phyloP scores from a whole-genome alignment of 2,888 invertebrate genomes.

The Cheilosia variabilis region DNA sequence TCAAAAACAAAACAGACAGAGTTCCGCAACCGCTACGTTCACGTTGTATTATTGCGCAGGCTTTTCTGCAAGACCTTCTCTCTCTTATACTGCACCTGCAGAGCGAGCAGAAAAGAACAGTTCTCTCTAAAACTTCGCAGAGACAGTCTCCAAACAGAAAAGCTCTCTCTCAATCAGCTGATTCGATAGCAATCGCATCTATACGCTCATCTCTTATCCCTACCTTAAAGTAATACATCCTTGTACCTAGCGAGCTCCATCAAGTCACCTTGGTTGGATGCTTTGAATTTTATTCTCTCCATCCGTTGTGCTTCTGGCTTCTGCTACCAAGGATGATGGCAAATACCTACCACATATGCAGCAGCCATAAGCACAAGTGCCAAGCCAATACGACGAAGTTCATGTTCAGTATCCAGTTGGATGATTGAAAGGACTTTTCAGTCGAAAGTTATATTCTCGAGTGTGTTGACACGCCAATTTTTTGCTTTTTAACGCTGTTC shows the following conservation, averaged over 20 bases:
- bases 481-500: slow-evolving; percentile 80
- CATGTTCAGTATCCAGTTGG: slow-evolving; percentile 71
- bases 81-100: slow-evolving; percentile 65
- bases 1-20: slow-evolving; percentile 47
- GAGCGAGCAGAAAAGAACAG: neutral
- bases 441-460: slow-evolving; percentile 83
- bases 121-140: slow-evolving; percentile 7
- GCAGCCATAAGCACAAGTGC: slow-evolving; percentile 58
- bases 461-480: slow-evolving; percentile 83
- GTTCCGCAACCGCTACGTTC: neutral
- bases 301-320: neutral
- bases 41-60: neutral
- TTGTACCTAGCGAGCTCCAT: slow-evolving; percentile 42
- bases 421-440: slow-evolving; percentile 78
- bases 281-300: slow-evolving; percentile 46
- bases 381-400: slow-evolving; percentile 69
- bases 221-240: slow-evolving; percentile 49
- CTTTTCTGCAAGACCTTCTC: slow-evolving; percentile 4
- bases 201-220: slow-evolving; percentile 31
- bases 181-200: slow-evolving; percentile 24
- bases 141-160: neutral
- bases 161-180: slow-evolving; percentile 65
- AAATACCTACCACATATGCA: slow-evolving; percentile 39
- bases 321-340: slow-evolving; percentile 11
- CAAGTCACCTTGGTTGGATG: slow-evolving; percentile 71